phyloP scores from a whole-genome alignment of 2,113 vertebrate genomes.

The Melanostigma gelatinosum region DNA sequence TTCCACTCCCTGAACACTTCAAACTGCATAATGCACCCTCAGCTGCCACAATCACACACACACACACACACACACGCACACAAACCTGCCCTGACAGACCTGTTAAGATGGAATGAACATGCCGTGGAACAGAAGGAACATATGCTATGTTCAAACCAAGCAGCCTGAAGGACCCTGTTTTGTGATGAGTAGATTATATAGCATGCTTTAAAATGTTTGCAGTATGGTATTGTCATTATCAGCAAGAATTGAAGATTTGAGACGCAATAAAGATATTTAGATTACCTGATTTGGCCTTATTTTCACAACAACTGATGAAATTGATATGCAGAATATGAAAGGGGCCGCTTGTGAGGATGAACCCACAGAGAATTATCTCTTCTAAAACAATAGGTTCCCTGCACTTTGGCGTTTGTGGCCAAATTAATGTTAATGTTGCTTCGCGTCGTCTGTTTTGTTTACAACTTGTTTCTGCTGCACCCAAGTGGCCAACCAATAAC shows the following conservation, averaged over 20 bases:
- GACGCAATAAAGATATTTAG: too few species aligned
- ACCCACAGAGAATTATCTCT: background rate
- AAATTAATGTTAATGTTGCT: background rate
- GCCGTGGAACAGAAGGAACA: background rate
- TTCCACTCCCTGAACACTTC: background rate
- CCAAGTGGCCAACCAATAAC: background rate
- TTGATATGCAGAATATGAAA: background rate
- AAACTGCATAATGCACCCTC: background rate
- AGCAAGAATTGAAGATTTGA: too few species aligned
- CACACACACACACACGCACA: background rate
- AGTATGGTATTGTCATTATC: too few species aligned
- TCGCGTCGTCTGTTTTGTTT: background rate
- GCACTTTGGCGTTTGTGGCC: too few species aligned
- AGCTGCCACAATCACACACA: background rate
- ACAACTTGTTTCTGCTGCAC: background rate
- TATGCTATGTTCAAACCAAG: conserved; percentile 30
- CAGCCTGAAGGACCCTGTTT: background rate
- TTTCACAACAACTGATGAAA: background rate
- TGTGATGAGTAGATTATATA: background rate
- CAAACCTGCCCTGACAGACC: conserved; percentile 46
- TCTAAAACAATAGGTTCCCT: background rate
- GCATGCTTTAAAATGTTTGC: background rate
- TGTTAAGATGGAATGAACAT: conserved; percentile 38
- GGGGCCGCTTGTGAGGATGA: background rate
- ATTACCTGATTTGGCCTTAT: background rate